Evolutionary conservation across 2,888 invertebrate species (phyloP).

Genomic region (Drosophila pegasa): DNA sequence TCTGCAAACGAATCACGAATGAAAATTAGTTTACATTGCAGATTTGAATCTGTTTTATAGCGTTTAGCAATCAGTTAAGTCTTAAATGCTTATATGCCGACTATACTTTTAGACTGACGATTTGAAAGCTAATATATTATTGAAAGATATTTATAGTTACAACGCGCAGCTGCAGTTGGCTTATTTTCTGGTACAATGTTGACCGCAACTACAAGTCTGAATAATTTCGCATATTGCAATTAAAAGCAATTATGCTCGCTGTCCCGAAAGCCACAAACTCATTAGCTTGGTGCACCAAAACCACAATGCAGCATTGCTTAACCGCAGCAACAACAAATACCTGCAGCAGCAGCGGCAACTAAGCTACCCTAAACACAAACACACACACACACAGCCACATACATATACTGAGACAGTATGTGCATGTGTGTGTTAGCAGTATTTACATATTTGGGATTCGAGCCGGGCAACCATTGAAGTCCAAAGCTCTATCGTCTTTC

Average conservation of each 20-base stretch:
- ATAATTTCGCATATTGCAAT: constrained; percentile 78
- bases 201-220: constrained; percentile 70
- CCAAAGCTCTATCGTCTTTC: constrained; percentile 36
- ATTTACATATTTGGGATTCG: constrained; percentile 29
- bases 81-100: too few species aligned
- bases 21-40: too few species aligned
- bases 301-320: constrained; percentile 69
- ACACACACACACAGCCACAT: not conserved
- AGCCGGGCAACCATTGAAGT: constrained; percentile 5
- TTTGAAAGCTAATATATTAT: not conserved
- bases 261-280: constrained; percentile 74
- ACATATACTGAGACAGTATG: not conserved
- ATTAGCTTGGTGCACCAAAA: constrained; percentile 75
- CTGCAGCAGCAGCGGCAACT: constrained; percentile 26
- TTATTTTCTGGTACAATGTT: constrained; percentile 11
- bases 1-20: too few species aligned
- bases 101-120: not conserved
- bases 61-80: too few species aligned
- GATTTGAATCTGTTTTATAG: too few species aligned
- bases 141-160: not conserved
- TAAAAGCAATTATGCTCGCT: constrained; percentile 78
- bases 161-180: too few species aligned
- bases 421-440: not conserved
- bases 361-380: not conserved
- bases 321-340: constrained; percentile 39